Evolutionary conservation across 1,140 invertebrate species (phyloP), one percentile per base, ranked within the genome.

Genomic region (Meteorus sp.): DNA sequence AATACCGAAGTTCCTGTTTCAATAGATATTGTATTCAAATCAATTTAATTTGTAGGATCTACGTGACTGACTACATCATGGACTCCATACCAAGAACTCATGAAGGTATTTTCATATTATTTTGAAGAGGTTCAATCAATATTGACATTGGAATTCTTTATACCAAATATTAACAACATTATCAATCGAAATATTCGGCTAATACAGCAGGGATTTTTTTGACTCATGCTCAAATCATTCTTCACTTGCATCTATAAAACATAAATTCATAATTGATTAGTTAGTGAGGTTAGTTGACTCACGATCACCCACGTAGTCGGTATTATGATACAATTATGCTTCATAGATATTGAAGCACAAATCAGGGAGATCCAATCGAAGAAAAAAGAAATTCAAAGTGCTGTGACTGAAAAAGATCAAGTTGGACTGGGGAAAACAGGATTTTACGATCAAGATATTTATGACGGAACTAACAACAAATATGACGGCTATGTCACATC

Each of bases 401-500:
- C 82, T 61, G 79, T 82, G 11, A 81, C 83, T 19, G 88, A 90
- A 63, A 83, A 82, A 39, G 83, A 85, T 3, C 86, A 92, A 55
- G 92, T 96, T n/a, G 91, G 91, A 2, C 80, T 97, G 44, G 91
- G 93, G 52, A 91, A 94, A 64, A 89, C 88, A 68, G 93, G 92
- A 8, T 92, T 88, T 68, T 97, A 93, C 82, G 95, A 98, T 79
- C 88, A 87, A 71, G 94, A 97, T 66, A 94, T 98, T 65, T 98
- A 97, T 79, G 93, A 94, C 73, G 88, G 85, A 50, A 75, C 77
- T 27, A 91, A 90, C 64, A 87, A 87, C 17, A 92, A 93, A 75
- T 97, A 90, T 81, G 93, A 93, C 73, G 94, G 93, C 29, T 98
- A 97, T 82, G 93, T 95, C 35, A 95, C 93, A 55, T 97, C 95